Conservation (phyloP, 2,797 vertebrate genomes). For the Potorous gilbertii region DNA sequence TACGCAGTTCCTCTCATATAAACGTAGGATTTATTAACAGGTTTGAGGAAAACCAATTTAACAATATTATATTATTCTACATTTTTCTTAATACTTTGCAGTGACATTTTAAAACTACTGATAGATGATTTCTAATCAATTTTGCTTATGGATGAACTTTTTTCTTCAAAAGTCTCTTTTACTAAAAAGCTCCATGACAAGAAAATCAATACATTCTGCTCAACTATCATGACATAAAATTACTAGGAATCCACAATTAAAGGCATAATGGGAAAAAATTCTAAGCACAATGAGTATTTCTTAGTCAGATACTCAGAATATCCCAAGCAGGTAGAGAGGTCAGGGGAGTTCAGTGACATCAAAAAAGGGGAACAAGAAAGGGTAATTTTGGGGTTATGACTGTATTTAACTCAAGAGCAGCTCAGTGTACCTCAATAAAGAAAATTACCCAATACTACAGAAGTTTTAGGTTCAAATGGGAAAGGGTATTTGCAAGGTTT, state of each 20-base stretch:
- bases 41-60: constrained; percentile 6
- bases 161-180: constrained; percentile 16
- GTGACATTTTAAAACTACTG: constrained; percentile 20
- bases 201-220: neutral
- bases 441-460: neutral
- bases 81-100: constrained; percentile 43
- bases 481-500: neutral
- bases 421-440: neutral
- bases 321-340: neutral
- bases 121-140: constrained; percentile 38
- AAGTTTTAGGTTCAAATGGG: neutral
- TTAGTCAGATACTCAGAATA: neutral
- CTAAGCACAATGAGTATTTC: neutral
- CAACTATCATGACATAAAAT: constrained; percentile 45
- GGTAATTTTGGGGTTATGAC: neutral
- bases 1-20: constrained; percentile 37
- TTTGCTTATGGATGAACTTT: constrained; percentile 10
- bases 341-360: neutral
- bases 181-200: constrained; percentile 1
- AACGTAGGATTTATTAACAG: constrained; percentile 9
- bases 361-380: neutral
- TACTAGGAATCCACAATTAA: constrained; percentile 29
- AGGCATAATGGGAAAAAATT: neutral
- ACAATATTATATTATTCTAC: constrained; percentile 20
- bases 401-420: neutral